Conservation (phyloP, 2,113 vertebrate species). For the Chlorodrepanis virens region DNA sequence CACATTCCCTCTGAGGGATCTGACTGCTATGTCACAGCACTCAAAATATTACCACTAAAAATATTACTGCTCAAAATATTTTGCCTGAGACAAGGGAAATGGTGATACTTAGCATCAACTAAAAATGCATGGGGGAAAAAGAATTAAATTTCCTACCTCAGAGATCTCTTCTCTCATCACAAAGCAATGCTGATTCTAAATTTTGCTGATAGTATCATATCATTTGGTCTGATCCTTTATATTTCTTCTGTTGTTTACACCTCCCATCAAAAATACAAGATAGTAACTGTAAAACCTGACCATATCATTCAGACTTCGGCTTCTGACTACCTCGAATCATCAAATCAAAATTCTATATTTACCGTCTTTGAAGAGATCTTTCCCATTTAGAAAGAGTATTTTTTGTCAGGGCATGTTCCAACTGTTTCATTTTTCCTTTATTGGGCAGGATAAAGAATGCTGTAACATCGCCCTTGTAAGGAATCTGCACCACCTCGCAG, state of each 20-base stretch:
- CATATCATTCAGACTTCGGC: neutral
- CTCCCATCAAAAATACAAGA: neutral
- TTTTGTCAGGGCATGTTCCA: constrained; percentile 65
- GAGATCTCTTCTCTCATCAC: neutral
- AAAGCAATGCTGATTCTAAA: neutral
- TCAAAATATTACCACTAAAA: neutral
- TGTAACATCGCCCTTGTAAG: constrained; percentile 78
- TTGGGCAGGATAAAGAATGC: constrained; percentile 78
- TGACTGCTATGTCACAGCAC: neutral
- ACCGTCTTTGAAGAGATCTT: neutral
- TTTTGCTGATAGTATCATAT: neutral
- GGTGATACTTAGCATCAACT: neutral
- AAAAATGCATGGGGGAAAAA: neutral
- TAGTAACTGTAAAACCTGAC: neutral
- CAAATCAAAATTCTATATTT: neutral
- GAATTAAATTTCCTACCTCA: neutral
- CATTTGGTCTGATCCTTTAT: neutral
- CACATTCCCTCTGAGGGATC: neutral
- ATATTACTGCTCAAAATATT: neutral
- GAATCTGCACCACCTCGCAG: constrained; percentile 73
- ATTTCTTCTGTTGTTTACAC: neutral
- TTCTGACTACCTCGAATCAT: neutral
- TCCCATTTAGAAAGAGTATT: neutral
- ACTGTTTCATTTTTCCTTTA: constrained; percentile 70
- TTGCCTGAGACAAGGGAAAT: neutral